Percentiles rank a stretch among this genome's conserved stretches.
phyloP scores from a whole-genome alignment of 2,113 vertebrate genomes.

The Ginglymostoma cirratum region DNA sequence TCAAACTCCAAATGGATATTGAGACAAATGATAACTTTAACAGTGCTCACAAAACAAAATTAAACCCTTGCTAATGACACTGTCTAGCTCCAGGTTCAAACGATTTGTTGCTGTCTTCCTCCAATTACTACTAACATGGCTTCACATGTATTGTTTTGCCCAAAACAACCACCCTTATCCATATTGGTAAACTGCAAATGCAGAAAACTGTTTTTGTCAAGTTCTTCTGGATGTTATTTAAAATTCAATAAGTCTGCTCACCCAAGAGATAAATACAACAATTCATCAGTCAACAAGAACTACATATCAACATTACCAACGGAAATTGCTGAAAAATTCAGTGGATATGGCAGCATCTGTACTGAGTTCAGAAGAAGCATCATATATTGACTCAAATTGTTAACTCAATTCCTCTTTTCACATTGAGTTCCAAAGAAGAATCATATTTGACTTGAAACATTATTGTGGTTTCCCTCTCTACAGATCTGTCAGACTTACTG shows the following conservation, averaged over 20 bases:
- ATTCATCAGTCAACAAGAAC: neutral
- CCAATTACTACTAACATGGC: neutral
- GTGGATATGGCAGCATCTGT: too few relatives aligned
- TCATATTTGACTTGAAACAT: too few relatives aligned
- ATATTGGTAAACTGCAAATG: neutral
- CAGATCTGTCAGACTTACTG: too few relatives aligned
- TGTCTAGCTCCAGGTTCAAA: neutral
- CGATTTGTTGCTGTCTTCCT: neutral
- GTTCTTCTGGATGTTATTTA: conserved; percentile 10
- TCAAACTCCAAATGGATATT: neutral
- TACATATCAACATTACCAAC: too few relatives aligned
- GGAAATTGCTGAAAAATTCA: too few relatives aligned
- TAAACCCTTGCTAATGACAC: conserved; percentile 8
- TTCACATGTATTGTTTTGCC: neutral
- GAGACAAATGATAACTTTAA: neutral
- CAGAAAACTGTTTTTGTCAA: neutral
- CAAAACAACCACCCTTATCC: neutral
- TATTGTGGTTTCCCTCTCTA: too few relatives aligned
- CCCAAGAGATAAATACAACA: neutral
- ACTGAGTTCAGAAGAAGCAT: too few relatives aligned
- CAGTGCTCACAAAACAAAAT: conserved; percentile 9
- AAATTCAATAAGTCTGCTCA: neutral
- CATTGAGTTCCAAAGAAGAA: too few relatives aligned
- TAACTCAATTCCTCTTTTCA: too few relatives aligned
- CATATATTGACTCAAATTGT: too few relatives aligned